Evolutionary conservation across 2,113 vertebrate genomes (phyloP), one percentile per base, ranked within the genome.

Genomic region (Notiomystis cincta): DNA sequence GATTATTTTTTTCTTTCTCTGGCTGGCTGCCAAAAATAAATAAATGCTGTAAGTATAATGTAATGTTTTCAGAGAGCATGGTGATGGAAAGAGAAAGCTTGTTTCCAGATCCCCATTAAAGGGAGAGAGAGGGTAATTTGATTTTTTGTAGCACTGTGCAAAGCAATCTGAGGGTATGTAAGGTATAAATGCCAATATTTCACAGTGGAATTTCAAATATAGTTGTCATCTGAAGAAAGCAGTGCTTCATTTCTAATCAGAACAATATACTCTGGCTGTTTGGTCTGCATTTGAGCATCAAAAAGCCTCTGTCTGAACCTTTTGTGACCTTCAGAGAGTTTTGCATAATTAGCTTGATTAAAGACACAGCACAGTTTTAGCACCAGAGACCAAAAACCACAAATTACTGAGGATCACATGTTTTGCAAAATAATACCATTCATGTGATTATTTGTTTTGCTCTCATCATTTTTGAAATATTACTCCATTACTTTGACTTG

Each of bases 261-360:
- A 81, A 47, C 80, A 82, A 95, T 45, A 31, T 53, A 47, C 66
- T 58, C 40, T 33, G 75, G 60, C 73, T 64, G 27, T 78, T 94
- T 45, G 70, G 48, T 79, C 91, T 87, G 19, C 42, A 64, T 88
- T 96, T 94, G 56, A 70, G 85, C 90, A 96, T 84, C 87, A 96
- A 95, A 97, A 92, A 91, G 45, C 77, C 91, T 89, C 80, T 50
- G 69, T 53, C 71, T 96, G 96, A 97, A 95, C 95, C 91, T 92
- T 96, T 94, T 89, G 40, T 95, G 97, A 95, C 95, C 96, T 91
- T 94, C 87, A 88, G 84, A 86, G 87, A 80, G 54, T 90, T 97
- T 95, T 90, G 77, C 91, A 93, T 96, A 97, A 97, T 96, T 97
- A 95, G 76, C 79, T 93, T 97, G 96, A 97, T 97, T 97, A 97